Percentiles rank a stretch among this genome's conserved stretches.
These are phyloP conservation scores for Sympetrum striolatum DNA, from an alignment of 2,888 invertebrate species.

Conservation along the genomic window DNA sequence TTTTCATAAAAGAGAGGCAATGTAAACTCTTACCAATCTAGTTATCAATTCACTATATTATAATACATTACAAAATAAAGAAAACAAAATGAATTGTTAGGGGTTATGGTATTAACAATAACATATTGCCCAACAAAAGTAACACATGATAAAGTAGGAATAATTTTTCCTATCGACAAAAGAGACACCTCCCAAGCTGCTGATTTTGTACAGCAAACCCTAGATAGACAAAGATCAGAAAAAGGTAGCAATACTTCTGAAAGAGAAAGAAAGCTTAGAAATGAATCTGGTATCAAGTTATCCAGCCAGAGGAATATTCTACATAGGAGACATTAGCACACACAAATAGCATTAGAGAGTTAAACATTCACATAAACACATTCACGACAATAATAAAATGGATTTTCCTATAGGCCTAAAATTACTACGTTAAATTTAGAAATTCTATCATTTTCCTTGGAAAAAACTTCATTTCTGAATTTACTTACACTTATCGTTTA, in stretches of 20 bases:
- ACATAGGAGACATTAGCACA: background rate
- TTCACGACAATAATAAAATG: too few relatives aligned
- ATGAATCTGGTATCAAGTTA: background rate
- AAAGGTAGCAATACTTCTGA: background rate
- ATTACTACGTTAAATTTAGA: too few relatives aligned
- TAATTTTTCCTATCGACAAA: background rate
- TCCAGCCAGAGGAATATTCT: background rate
- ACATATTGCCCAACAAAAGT: conserved; percentile 34
- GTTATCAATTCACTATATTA: background rate
- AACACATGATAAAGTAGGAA: background rate
- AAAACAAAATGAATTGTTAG: background rate
- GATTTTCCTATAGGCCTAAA: too few relatives aligned
- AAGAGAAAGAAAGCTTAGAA: conserved; percentile 9
- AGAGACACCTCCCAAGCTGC: background rate
- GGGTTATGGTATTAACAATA: background rate
- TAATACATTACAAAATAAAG: background rate
- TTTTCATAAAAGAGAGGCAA: background rate
- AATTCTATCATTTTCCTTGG: too few relatives aligned
- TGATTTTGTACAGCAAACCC: background rate
- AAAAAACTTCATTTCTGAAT: too few relatives aligned
- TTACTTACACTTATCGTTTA: too few relatives aligned
- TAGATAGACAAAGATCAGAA: background rate
- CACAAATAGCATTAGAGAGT: background rate
- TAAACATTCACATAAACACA: background rate
- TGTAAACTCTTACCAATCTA: background rate